A percentile compares a stretch with the other conserved stretches of the same genome.
Conservation (phyloP, 2,113 vertebrate species). For the Pseudopodoces humilis region DNA sequence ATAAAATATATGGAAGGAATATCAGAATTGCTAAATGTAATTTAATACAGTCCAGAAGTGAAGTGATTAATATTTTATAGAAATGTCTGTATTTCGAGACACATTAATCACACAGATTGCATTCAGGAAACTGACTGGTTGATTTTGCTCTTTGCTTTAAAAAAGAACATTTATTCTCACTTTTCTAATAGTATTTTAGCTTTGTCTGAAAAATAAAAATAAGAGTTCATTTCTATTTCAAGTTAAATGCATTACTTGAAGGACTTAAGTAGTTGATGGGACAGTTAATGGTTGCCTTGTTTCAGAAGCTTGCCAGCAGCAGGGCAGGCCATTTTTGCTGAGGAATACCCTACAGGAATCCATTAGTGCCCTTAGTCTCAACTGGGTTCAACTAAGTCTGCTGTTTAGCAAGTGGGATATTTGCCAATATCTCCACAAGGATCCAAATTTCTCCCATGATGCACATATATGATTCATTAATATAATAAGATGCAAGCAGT, state of each 20-base stretch:
- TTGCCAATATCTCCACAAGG: neutral
- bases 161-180: neutral
- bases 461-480: neutral
- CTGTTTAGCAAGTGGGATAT: neutral
- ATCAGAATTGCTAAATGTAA: slow-evolving; percentile 29
- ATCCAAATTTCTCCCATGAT: neutral
- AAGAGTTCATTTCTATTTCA: neutral
- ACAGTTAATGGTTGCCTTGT: neutral
- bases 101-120: slow-evolving; percentile 48
- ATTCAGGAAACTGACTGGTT: slow-evolving; percentile 2
- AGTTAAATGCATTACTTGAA: neutral
- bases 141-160: slow-evolving; percentile 43
- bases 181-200: neutral
- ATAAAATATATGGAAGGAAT: slow-evolving; percentile 18
- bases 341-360: neutral
- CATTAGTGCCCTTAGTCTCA: neutral
- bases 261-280: neutral
- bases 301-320: neutral
- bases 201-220: slow-evolving; percentile 8
- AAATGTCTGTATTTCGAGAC: slow-evolving; percentile 48
- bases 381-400: neutral
- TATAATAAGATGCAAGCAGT: neutral
- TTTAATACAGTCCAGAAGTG: slow-evolving; percentile 45
- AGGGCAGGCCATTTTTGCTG: neutral
- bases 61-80: slow-evolving; percentile 61